Evolutionary conservation across 2,113 vertebrate species (phyloP), one percentile per base, ranked within the genome.

Genomic region (Emydocephalus ijimae): DNA sequence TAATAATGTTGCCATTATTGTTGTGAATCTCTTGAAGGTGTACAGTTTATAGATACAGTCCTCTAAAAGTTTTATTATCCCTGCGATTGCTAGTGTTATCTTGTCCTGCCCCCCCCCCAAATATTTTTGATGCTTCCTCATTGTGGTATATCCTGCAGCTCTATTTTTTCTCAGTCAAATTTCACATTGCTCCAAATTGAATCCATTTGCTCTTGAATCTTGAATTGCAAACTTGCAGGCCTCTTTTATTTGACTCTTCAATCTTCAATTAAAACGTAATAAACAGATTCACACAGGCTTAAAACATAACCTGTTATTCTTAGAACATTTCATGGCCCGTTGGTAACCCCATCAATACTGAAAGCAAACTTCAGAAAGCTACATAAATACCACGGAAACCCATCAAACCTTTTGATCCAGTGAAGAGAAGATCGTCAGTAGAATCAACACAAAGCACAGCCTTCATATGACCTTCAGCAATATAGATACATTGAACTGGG

Each of bases 371-470:
- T 95, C 74, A 91, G 39, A 1, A 95, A 81, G 61, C 87, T 23
- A n/a, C 26, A n/a, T 45, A 57, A 15, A 64, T 6, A n/a, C 50
- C 39, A 18, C 48, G 2, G 87, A 55, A 93, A 81, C 18, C 92
- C 90, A 88, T 26, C 95, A 93, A 92, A 99, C 99, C 99, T 98
- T 99, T 99, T 56, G 99, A 99, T 88, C 99, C 99, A 7, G 99
- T 99, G 95, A 99, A 99, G 56, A 99, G 98, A 87, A 99, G 98
- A 96, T 99, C 99, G 69, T 99, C 98, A 0, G 99, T 99, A 92
- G 98, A 98, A 92, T 99, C 99, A 26, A 99, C 98, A 59, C 99
- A 99, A 74, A 99, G 98, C 64, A 99, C 98, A 20, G 99, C 98
- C 92, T 99, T 99, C 21, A 98, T 98, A 87, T 99, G 99, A 1